These are phyloP conservation scores for Crepidodera aurea DNA, from an alignment of 2,888 invertebrate species.

Conservation along the genomic window DNA sequence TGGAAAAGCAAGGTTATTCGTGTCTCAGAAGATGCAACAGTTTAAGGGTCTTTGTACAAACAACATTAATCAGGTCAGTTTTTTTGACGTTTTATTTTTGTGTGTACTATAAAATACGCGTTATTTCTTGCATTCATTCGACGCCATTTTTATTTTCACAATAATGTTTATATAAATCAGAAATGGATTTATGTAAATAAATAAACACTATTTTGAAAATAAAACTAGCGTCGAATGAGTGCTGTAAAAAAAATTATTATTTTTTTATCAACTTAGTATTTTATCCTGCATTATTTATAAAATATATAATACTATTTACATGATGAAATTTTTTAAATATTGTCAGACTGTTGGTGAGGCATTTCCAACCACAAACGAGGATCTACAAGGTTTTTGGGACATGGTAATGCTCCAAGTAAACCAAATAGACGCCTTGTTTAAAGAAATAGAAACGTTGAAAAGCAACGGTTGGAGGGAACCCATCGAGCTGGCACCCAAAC, in stretches of 20 bases:
- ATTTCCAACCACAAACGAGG: constrained; percentile 88
- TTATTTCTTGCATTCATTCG: too few species aligned
- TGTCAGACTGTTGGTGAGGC: constrained; percentile 73
- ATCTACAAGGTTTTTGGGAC: constrained; percentile 97
- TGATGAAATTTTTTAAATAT: constrained; percentile 1
- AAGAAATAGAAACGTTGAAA: constrained; percentile 71
- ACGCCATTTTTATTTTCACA: too few species aligned
- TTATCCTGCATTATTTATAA: too few species aligned
- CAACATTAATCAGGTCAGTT: constrained; percentile 57
- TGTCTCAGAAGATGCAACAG: constrained; percentile 94
- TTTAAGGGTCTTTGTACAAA: constrained; percentile 76
- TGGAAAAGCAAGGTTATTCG: constrained; percentile 89
- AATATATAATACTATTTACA: too few species aligned
- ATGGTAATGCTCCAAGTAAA: constrained; percentile 93
- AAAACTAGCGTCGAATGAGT: too few species aligned
- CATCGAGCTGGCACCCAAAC: constrained; percentile 28
- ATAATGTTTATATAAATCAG: too few species aligned
- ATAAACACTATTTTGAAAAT: too few species aligned
- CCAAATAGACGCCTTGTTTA: constrained; percentile 82
- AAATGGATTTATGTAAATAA: too few species aligned
- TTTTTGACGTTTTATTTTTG: not conserved
- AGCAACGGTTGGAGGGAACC: constrained; percentile 73
- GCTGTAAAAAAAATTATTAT: too few species aligned
- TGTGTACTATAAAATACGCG: too few species aligned
- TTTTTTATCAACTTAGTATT: too few species aligned